Evolutionary conservation across 2,113 vertebrate species (phyloP).

Genomic region (Madoqua kirkii): DNA sequence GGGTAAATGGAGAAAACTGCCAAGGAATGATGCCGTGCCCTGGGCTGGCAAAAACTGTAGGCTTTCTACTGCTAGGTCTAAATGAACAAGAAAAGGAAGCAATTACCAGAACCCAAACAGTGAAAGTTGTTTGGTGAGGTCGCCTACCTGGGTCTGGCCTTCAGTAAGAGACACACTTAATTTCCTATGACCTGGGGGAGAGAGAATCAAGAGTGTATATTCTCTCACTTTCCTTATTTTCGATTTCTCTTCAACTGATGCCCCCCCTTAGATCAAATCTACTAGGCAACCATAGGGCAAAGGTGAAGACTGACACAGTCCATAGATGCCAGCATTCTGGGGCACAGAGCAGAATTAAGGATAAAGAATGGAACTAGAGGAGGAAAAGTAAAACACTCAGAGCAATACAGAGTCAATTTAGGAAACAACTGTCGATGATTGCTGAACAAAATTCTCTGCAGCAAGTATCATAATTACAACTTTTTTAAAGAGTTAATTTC

Average conservation of each 20-base stretch:
- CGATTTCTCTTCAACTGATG: neutral
- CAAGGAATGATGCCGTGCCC: neutral
- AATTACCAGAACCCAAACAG: neutral
- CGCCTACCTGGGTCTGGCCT: neutral
- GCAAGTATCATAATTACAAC: neutral
- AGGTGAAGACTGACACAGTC: accelerated
- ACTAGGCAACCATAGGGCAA: neutral
- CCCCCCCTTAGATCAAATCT: neutral
- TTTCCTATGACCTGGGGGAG: neutral
- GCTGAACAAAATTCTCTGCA: neutral
- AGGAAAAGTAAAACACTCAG: neutral
- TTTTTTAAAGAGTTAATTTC: neutral
- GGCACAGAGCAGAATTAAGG: neutral
- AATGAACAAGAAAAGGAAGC: neutral
- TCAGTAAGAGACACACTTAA: neutral
- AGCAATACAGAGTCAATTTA: neutral
- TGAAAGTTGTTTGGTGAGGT: neutral
- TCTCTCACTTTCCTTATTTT: neutral
- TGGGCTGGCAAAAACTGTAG: neutral
- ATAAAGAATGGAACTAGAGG: neutral
- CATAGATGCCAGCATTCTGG: neutral
- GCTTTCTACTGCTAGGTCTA: neutral
- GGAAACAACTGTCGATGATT: neutral
- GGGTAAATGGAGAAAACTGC: neutral
- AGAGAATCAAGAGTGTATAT: neutral